Evolutionary conservation across 2,888 invertebrate species (phyloP).

Genomic region (Ophraella communa): DNA sequence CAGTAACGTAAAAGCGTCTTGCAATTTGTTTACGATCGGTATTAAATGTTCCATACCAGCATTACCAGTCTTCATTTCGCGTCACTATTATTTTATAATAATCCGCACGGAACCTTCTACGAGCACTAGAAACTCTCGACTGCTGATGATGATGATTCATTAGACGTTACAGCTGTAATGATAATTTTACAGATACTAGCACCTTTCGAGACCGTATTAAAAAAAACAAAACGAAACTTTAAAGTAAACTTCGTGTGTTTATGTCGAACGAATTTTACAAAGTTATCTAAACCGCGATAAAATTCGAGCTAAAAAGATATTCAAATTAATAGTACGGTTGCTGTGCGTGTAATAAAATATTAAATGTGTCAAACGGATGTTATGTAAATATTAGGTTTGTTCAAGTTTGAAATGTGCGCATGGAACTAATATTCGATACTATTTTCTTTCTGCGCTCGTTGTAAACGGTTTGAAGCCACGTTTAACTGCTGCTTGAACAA

Average conservation of each 20-base stretch:
- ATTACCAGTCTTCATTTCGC: conserved; percentile 76
- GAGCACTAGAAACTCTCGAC: not conserved
- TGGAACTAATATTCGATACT: no score
- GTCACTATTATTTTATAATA: not conserved
- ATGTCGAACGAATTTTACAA: not conserved
- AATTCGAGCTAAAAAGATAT: not conserved
- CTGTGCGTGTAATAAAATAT: not conserved
- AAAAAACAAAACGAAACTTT: no score
- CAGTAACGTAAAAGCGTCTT: conserved; percentile 98
- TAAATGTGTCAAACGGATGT: not conserved
- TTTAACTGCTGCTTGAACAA: no score
- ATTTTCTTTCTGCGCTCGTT: no score
- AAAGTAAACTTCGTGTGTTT: no score
- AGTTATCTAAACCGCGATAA: not conserved
- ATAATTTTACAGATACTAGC: not conserved
- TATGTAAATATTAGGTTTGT: no score
- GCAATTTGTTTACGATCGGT: conserved; percentile 98
- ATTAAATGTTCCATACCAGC: conserved; percentile 97
- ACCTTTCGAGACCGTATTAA: not conserved
- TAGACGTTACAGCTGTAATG: not conserved
- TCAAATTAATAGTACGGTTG: not conserved
- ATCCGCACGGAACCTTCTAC: not conserved
- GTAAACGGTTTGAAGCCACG: no score
- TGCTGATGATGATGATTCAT: not conserved
- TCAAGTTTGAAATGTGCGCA: no score